Evolutionary conservation across 2,797 vertebrate species (phyloP).

Genomic region (Sebastes minor): DNA sequence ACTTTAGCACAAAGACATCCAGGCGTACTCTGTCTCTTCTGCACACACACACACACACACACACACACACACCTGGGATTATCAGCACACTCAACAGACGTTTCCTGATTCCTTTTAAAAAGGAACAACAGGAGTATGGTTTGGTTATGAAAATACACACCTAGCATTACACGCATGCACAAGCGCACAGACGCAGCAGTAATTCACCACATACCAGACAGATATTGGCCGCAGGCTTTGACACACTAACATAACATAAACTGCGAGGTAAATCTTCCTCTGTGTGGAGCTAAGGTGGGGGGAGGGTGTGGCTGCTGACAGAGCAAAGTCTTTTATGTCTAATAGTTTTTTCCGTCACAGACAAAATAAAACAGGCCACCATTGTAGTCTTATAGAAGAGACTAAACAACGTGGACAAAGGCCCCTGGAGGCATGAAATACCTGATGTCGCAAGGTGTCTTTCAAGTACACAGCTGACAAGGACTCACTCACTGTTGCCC

Average conservation of each 20-base stretch:
- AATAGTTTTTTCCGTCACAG: slow-evolving; percentile 60
- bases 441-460: slow-evolving; percentile 46
- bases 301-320: slow-evolving; percentile 62
- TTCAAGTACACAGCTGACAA: slow-evolving; percentile 49
- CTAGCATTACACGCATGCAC: neutral
- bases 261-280: slow-evolving; percentile 60
- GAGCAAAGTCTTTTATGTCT: slow-evolving; percentile 66
- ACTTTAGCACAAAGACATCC: slow-evolving; percentile 64
- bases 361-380: slow-evolving; percentile 70
- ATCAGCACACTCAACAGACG: slow-evolving; percentile 29
- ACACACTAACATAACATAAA: slow-evolving; percentile 64
- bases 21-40: slow-evolving; percentile 3
- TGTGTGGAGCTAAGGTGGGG: slow-evolving; percentile 26
- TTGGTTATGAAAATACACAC: slow-evolving; percentile 35
- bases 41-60: neutral
- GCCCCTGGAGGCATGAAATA: slow-evolving; percentile 36
- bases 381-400: slow-evolving; percentile 64
- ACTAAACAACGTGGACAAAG: slow-evolving; percentile 58
- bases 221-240: slow-evolving; percentile 54
- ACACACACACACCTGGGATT: slow-evolving; percentile 43
- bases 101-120: slow-evolving; percentile 52
- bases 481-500: neutral
- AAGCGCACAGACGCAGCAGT: slow-evolving; percentile 14
- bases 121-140: slow-evolving; percentile 15
- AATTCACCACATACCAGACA: slow-evolving; percentile 62